Base-by-base conservation (phyloP, 2,113 vertebrate species). In the Neodontobutis hainanensis region DNA sequence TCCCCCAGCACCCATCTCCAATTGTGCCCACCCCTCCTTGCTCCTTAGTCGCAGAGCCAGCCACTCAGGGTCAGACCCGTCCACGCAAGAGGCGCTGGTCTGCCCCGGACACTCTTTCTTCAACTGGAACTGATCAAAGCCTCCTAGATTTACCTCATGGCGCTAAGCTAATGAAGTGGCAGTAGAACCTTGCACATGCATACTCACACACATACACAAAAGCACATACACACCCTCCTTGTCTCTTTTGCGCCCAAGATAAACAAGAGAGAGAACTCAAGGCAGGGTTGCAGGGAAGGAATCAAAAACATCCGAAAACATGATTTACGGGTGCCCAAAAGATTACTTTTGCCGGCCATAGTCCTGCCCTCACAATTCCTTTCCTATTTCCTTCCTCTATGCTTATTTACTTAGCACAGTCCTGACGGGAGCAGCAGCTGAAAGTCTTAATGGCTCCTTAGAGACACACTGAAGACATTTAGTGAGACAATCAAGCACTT, bases 401-500 rank as follows among this genome's bases (percentile, higher is more conserved):
- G 66, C 11, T 58, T 46, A 65, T 58, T 76, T 64, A 68, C 51
- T 75, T 61, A 82, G 65, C 71, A 72, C 65, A 81, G 19, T 61
- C 68, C 77, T 69, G 66, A 72, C 73, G 75, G 77, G 65, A 85
- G 73, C 82, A 81, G 71, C 85, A 86, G 76, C 63, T 78, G 74
- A 82, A 86, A 47, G 72, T 66, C 42, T 58, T 46, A 62, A 73
- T 45, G 70, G 71, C 83, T 89, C 76, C 81, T 88, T 72, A 82
- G 77, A 83, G 78, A 89, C 78, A 89, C 81, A 88, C 75, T 74
- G 85, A 82, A 82, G 87, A 92, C 82, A 81, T 89, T 81, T 83
- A 82, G 85, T 91, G 85, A 91, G 92, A 92, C 92, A 92, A 92
- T 92, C 91, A 92, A 90, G 85, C 84, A 88, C 88, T 85, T 81